A percentile compares a stretch with the other conserved stretches of the same genome.
Evolutionary conservation across 2,113 vertebrate genomes (phyloP).

Genomic region (Syngnathus scovelli): DNA sequence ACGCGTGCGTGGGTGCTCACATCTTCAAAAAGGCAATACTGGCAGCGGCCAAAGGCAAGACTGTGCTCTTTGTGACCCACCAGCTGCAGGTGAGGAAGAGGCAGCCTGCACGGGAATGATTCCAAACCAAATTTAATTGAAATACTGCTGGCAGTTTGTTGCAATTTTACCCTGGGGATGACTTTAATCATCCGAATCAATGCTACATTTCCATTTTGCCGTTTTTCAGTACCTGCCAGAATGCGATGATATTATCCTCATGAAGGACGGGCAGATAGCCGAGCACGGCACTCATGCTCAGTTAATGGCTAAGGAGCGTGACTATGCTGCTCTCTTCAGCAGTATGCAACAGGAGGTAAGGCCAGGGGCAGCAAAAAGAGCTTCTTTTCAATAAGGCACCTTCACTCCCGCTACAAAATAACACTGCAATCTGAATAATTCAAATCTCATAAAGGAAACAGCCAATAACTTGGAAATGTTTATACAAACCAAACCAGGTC

Average conservation of each 20-base stretch:
- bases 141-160: neutral
- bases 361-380: slow-evolving; percentile 14
- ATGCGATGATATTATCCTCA: slow-evolving; percentile 74
- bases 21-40: slow-evolving; percentile 73
- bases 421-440: slow-evolving; percentile 62
- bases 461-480: slow-evolving; percentile 56
- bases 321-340: slow-evolving; percentile 72
- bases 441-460: slow-evolving; percentile 34
- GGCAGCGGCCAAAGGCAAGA: slow-evolving; percentile 57
- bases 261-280: slow-evolving; percentile 76
- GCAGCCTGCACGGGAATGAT: neutral
- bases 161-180: neutral
- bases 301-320: slow-evolving; percentile 69
- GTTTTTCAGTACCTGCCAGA: slow-evolving; percentile 70
- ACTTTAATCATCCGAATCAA: neutral
- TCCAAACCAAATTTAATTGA: neutral
- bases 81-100: slow-evolving; percentile 70
- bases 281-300: slow-evolving; percentile 73
- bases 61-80: slow-evolving; percentile 77
- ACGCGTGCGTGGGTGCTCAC: slow-evolving; percentile 70
- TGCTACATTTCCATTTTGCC: slow-evolving; percentile 1
- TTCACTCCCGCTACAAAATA: slow-evolving; percentile 39
- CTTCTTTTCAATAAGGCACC: slow-evolving; percentile 40
- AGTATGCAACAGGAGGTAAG: slow-evolving; percentile 74
- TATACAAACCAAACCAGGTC: slow-evolving; percentile 46